phyloP scores from a whole-genome alignment of 2,888 invertebrate species.

The Urechis unicinctus region DNA sequence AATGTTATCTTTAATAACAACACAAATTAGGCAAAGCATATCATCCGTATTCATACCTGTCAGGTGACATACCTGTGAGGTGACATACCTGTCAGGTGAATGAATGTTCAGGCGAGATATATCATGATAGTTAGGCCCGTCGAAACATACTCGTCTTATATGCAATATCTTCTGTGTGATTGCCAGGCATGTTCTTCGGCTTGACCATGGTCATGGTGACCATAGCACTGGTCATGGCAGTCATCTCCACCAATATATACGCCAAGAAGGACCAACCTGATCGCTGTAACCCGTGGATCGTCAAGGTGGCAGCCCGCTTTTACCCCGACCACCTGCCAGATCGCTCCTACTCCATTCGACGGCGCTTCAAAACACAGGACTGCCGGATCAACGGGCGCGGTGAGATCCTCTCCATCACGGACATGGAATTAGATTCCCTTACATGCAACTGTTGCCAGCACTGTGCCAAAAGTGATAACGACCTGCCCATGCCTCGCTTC shows the following conservation, averaged over 20 bases:
- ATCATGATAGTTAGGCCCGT: too few relatives aligned
- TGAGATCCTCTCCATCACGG: conserved; percentile 16
- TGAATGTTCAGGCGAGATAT: not conserved
- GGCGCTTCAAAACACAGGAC: not conserved
- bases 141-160: too few relatives aligned
- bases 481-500: not conserved
- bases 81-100: not conserved
- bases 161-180: too few relatives aligned
- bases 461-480: not conserved
- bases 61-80: too few relatives aligned
- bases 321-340: conserved; percentile 9
- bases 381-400: conserved; percentile 9
- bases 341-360: not conserved
- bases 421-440: conserved; percentile 17
- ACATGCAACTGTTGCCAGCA: conserved; percentile 13
- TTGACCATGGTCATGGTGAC: conserved; percentile 28
- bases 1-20: too few relatives aligned
- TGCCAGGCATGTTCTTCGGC: conserved; percentile 27
- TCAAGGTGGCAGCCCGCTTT: conserved; percentile 16
- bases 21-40: too few relatives aligned
- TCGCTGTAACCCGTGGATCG: conserved; percentile 19
- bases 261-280: conserved; percentile 20
- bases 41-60: too few relatives aligned
- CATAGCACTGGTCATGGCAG: conserved; percentile 26
- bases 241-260: conserved; percentile 25